Evolutionary conservation across 2,113 vertebrate species (phyloP), one percentile per base, ranked within the genome.

Genomic region (Cyanoramphus novaezelandiae): DNA sequence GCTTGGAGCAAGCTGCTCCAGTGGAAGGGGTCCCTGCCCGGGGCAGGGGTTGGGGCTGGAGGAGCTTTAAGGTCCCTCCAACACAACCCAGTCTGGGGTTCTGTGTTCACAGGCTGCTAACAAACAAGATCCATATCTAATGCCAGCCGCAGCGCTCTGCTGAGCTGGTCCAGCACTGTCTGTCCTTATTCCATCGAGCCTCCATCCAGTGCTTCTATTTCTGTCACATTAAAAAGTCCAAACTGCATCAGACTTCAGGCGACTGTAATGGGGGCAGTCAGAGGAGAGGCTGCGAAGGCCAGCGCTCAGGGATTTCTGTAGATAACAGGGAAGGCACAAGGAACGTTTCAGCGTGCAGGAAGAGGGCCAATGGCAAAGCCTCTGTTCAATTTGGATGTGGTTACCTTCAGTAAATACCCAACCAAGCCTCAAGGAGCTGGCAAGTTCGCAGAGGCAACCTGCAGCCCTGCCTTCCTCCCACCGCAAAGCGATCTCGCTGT

Each of bases 391-490:
- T 91, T 89, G 74, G 81, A 57, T 52, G 55, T n/a, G 65, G 41
- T 84, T 78, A 24, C 17, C 65, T 86, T 86, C 12, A 43, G 71
- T 82, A 83, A 95, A 88, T 35, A 78, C 60, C 8, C 8, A 18
- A 59, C 20, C 8, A 39, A 92, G 70, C 52, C 71, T 57, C 89
- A 90, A 88, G 55, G n/a, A 39, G 49, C 93, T 80, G 77, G 89
- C 77, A 86, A 25, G 37, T 28, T 88, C 60, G 81, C 89, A 92
- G 93, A 47, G 37, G 75, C 46, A 57, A 44, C 72, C 80, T 80
- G 55, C 64, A 90, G 81, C 77, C 74, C 28, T 41, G 63, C 47
- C 25, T 46, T 37, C 17, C 47, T 62, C 47, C 31, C 39, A 81
- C 44, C n/a, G 46, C 4, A 2, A 67, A 39, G 4, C 8, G 65